Percentiles rank a stretch among this genome's conserved stretches.
These are phyloP conservation scores for Biston stratarius DNA, from an alignment of 2,888 invertebrate genomes.

Conservation along the genomic window DNA sequence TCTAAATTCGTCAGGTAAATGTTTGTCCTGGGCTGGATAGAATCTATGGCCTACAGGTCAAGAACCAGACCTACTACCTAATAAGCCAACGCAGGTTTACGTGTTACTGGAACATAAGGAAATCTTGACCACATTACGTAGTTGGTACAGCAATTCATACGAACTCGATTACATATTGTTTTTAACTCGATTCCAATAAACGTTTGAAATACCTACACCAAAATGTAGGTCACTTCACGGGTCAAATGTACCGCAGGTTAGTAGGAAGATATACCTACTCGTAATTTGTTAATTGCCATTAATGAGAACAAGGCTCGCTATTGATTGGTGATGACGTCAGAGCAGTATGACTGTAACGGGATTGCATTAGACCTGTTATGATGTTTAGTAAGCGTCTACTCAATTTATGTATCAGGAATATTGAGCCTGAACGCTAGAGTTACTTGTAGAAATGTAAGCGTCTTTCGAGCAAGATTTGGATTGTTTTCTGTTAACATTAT, in stretches of 20 bases:
- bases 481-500: no score
- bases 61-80: no score
- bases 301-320: constrained; percentile 55
- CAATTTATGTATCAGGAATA: background rate
- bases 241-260: constrained; percentile 40
- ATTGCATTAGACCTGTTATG: constrained; percentile 29
- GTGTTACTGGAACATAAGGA: background rate
- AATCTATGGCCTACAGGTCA: no score
- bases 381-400: constrained; percentile 11
- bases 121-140: background rate
- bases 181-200: constrained; percentile 9
- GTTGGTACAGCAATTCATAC: background rate
- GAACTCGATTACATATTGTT: background rate
- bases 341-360: constrained; percentile 41
- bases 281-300: constrained; percentile 58
- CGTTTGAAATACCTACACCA: constrained; percentile 1
- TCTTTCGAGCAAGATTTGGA: no score
- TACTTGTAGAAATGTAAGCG: no score
- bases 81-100: background rate
- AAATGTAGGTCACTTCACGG: constrained; percentile 37
- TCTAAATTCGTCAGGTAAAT: no score
- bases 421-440: background rate
- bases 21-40: no score
- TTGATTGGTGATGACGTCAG: constrained; percentile 59
- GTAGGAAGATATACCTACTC: constrained; percentile 47